A percentile compares a stretch with the other conserved stretches of the same genome.
phyloP scores from a whole-genome alignment of 1,140 invertebrate species.

The Zaprionus nigranus region DNA sequence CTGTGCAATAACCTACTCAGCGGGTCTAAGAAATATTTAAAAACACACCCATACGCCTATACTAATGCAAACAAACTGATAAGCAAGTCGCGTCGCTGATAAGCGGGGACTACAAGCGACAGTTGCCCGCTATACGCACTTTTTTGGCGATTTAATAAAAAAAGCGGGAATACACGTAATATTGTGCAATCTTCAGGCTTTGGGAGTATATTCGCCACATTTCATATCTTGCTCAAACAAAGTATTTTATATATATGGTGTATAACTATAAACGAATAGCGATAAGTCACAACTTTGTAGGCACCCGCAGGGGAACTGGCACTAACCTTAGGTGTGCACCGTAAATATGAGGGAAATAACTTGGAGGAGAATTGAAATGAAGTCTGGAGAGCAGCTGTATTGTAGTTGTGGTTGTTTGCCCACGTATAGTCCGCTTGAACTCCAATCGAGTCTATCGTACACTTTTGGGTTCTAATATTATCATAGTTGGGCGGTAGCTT shows the following conservation, averaged over 20 bases:
- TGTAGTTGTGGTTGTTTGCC: too few relatives aligned
- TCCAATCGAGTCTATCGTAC: background rate
- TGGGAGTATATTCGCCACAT: background rate
- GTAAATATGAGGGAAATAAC: background rate
- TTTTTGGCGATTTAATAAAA: constrained; percentile 44
- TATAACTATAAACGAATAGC: constrained; percentile 16
- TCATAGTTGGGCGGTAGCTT: constrained; percentile 4
- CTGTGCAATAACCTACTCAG: constrained; percentile 27
- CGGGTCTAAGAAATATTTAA: constrained; percentile 29
- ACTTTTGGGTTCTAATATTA: background rate
- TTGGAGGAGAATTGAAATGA: background rate
- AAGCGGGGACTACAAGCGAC: constrained; percentile 18
- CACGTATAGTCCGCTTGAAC: background rate
- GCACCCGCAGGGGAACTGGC: background rate
- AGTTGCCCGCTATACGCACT: constrained; percentile 55
- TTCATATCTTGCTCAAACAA: constrained; percentile 1
- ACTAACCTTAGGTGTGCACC: background rate
- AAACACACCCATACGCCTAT: constrained; percentile 29
- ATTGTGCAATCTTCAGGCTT: background rate
- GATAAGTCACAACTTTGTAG: constrained; percentile 49
- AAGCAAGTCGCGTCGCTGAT: constrained; percentile 59
- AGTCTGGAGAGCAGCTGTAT: background rate
- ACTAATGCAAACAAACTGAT: constrained; percentile 64
- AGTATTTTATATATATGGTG: background rate
- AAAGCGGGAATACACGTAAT: constrained; percentile 26